These are phyloP conservation scores for Antheraea mylitta DNA, from an alignment of 1,140 invertebrate species.

Conservation along the genomic window DNA sequence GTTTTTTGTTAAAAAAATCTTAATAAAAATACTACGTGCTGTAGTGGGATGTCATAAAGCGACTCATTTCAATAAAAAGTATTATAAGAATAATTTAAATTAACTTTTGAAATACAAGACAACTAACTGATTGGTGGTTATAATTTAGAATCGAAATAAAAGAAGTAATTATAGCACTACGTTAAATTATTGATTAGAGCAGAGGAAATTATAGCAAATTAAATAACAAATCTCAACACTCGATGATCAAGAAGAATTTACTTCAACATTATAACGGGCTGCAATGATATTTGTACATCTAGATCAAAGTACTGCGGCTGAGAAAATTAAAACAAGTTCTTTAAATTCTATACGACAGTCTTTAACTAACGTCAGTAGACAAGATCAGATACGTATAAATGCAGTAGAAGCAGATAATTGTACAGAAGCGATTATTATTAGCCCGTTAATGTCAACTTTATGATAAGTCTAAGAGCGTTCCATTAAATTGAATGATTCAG, in stretches of 20 bases:
- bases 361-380: background rate
- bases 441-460: conserved; percentile 1
- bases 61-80: background rate
- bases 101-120: background rate
- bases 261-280: no score
- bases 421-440: background rate
- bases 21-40: no score
- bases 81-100: background rate
- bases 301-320: background rate
- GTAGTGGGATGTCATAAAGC: background rate
- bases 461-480: background rate
- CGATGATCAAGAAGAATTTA: no score
- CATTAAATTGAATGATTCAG: background rate
- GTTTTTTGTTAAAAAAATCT: no score
- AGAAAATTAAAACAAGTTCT: background rate
- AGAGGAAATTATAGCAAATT: no score
- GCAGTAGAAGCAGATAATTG: background rate
- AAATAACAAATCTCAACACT: no score
- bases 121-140: background rate
- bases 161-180: no score
- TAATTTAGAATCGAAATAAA: no score
- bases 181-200: background rate
- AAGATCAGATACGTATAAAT: background rate
- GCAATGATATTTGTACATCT: background rate
- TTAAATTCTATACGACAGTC: background rate